These are phyloP conservation scores for Drosophila vallismaia DNA, from an alignment of 2,888 invertebrate species.

Conservation along the genomic window DNA sequence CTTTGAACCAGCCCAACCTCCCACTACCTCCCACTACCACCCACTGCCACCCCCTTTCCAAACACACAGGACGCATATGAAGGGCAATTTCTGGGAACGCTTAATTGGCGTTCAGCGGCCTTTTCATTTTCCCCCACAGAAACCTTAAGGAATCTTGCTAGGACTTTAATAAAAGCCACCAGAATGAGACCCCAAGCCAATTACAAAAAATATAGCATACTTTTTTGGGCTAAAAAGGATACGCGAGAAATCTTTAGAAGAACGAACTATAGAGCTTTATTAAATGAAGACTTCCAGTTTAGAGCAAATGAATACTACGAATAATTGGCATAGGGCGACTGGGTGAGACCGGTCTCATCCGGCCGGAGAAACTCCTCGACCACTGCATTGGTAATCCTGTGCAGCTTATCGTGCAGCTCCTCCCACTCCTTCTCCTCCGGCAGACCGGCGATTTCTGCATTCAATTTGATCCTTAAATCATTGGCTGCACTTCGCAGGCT, in stretches of 20 bases:
- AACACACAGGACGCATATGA: conserved; percentile 32
- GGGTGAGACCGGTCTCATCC: conserved; percentile 77
- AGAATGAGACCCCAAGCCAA: no score
- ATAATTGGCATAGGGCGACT: conserved; percentile 1
- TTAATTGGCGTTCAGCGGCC: conserved; percentile 73
- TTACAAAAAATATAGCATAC: not conserved
- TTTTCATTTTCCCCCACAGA: conserved; percentile 4
- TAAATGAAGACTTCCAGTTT: not conserved
- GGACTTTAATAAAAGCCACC: conserved; percentile 6
- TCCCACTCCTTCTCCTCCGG: conserved; percentile 88
- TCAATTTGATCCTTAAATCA: conserved; percentile 99
- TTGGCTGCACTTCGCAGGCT: conserved; percentile 97
- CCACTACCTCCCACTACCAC: not conserved
- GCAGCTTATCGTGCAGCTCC: conserved; percentile 86
- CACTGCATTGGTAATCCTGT: conserved; percentile 91
- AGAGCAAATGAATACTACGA: not conserved
- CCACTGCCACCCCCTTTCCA: not conserved
- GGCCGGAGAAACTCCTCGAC: conserved; percentile 93
- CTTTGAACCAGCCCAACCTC: not conserved
- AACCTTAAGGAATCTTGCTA: conserved; percentile 1
- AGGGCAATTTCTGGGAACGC: conserved; percentile 57
- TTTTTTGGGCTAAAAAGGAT: not conserved
- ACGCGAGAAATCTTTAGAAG: not conserved
- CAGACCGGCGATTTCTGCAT: conserved; percentile 93
- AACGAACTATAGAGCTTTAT: not conserved